Evolutionary conservation across 2,797 vertebrate species (phyloP), one percentile per base, ranked within the genome.

Genomic region (Arrhamphus sclerolepis): DNA sequence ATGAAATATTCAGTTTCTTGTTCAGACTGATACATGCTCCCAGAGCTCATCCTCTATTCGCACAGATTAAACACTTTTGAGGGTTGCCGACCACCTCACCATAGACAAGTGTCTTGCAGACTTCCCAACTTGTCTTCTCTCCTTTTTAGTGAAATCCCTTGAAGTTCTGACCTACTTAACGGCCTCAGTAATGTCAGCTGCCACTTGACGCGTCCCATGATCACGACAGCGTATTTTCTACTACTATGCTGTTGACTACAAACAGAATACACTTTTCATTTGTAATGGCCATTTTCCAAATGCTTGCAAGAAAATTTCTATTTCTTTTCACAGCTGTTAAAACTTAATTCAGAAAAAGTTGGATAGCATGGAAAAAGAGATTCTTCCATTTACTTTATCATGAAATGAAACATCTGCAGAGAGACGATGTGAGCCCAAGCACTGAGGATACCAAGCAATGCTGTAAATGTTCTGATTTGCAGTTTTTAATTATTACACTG

Each of bases 1-100:
- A 79, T 88, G 26, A 89, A 89, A 85, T 72, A 87, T 83, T 77
- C 50, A 89, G 62, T 21, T 44, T 66, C 59, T 63, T 78, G 72
- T 72, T 84, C 79, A 68, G 80, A 65, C 72, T 73, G 81, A 89
- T 78, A 72, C 68, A 68, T n/a, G 62, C 42, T 73, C 50, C 60
- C 63, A 1, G 20, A 14, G 18, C 78, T 84, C 77, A 72, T 85
- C 61, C 11, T 81, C 60, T 58, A 63, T 71, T 84, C 73, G 77
- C 66, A 49, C 38, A 64, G 68, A 71, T 60, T 57, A 42, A 77
- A 77, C 62, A 50, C 31, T 56, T 6, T 1, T 44, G 48, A 62
- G 58, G 46, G 13, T 41, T 44, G 43, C 48, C 59, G 42, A 57
- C 67, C 58, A 66, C 62, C 68, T 53, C 31, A n/a, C 29, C 31